These are phyloP conservation scores for Hydractinia symbiolongicarpus DNA, from an alignment of 30 jellyfish, hydroid and myxozoan genomes.

Conservation along the genomic window DNA sequence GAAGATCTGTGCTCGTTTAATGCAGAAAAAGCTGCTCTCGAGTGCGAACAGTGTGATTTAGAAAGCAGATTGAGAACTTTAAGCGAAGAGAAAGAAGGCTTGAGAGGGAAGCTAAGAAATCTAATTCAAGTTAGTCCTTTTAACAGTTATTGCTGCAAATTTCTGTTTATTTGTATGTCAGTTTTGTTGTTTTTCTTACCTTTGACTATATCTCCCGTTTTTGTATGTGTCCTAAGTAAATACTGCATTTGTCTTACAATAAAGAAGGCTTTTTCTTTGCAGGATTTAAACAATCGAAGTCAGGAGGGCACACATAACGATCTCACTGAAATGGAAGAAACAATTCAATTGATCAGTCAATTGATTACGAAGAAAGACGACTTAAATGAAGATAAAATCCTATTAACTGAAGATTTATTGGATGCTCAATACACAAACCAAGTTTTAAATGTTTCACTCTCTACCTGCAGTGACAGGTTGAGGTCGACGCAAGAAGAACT, in stretches of 20 bases:
- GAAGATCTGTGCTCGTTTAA: constrained; percentile 66
- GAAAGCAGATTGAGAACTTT: constrained; percentile 46
- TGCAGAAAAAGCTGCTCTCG: constrained; percentile 65
- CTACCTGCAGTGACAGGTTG: constrained; percentile 52
- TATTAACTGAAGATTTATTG: constrained; percentile 54
- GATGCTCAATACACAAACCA: constrained; percentile 49
- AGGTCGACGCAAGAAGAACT: constrained; percentile 66
- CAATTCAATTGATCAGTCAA: constrained; percentile 20
- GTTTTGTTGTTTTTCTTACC: too few relatives aligned
- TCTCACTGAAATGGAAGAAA: constrained; percentile 35
- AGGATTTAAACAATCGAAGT: constrained; percentile 22
- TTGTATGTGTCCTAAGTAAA: neutral
- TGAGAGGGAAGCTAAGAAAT: constrained; percentile 57
- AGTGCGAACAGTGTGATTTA: constrained; percentile 50
- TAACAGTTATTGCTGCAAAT: neutral
- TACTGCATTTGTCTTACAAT: neutral
- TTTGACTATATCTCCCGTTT: neutral
- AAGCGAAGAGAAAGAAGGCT: constrained; percentile 38
- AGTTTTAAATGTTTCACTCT: constrained; percentile 32
- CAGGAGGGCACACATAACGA: neutral
- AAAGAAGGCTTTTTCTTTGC: neutral
- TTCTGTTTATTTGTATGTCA: too few relatives aligned
- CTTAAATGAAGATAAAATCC: constrained; percentile 51
- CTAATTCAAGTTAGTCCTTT: constrained; percentile 39
- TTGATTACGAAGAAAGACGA: constrained; percentile 31